These are phyloP conservation scores for Neopelma chrysocephalum DNA, from an alignment of 2,797 vertebrate genomes.

Conservation along the genomic window DNA sequence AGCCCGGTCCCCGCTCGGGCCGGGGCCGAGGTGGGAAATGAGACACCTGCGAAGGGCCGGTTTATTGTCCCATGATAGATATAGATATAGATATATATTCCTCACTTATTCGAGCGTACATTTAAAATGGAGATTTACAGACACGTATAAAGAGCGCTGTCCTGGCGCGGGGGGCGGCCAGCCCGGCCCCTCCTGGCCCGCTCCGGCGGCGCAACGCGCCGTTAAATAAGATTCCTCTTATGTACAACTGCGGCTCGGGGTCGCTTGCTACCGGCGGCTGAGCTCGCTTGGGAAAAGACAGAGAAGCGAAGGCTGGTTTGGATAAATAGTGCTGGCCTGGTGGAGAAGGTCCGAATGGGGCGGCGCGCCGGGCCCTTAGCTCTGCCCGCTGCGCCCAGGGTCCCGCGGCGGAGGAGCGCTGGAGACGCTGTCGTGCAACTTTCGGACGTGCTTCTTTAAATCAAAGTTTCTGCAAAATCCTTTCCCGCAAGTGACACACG, in stretches of 20 bases:
- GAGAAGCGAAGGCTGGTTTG: slow-evolving; percentile 68
- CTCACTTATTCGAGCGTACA: slow-evolving; percentile 79
- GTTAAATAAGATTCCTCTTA: slow-evolving; percentile 76
- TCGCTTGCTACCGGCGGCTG: slow-evolving; percentile 34
- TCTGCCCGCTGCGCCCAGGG: slow-evolving; percentile 79
- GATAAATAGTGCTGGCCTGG: slow-evolving; percentile 70
- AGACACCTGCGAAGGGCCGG: slow-evolving; percentile 68
- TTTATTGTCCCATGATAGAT: slow-evolving; percentile 77
- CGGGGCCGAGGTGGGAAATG: slow-evolving; percentile 44
- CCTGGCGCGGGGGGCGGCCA: slow-evolving; percentile 15
- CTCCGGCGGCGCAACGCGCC: slow-evolving; percentile 40
- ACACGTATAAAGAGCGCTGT: slow-evolving; percentile 73
- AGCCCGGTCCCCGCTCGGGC: neutral
- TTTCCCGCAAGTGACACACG: slow-evolving; percentile 88
- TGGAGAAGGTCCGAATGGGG: slow-evolving; percentile 32
- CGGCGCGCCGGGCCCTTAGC: slow-evolving; percentile 45
- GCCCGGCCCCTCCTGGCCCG: slow-evolving; percentile 13
- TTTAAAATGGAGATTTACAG: slow-evolving; percentile 79
- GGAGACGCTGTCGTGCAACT: slow-evolving; percentile 84
- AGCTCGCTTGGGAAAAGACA: slow-evolving; percentile 53
- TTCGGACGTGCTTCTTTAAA: slow-evolving; percentile 90
- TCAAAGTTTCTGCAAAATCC: slow-evolving; percentile 94
- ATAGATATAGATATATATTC: slow-evolving; percentile 71
- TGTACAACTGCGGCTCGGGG: slow-evolving; percentile 70
- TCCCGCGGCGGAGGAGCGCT: slow-evolving; percentile 68